phyloP scores from a whole-genome alignment of 1,140 invertebrate genomes.

The Procambarus virginalis region DNA sequence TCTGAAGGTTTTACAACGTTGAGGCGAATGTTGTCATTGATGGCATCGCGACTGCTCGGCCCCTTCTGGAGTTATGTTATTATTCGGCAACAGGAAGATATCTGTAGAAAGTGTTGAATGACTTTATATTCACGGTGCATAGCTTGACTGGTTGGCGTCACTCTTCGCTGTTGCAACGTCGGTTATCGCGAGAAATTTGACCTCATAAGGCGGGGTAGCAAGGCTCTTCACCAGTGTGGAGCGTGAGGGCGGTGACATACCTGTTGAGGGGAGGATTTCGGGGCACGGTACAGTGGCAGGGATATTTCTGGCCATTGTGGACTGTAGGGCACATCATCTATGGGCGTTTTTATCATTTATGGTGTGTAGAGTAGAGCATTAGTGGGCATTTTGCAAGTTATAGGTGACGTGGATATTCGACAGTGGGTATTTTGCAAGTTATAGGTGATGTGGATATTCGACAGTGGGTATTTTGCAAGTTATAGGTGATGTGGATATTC shows the following conservation, averaged over 20 bases:
- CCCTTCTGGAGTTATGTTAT: background rate
- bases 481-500: too few species aligned
- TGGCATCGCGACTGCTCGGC: background rate
- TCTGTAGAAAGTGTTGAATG: background rate
- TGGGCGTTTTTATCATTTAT: too few species aligned
- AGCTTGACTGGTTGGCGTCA: background rate
- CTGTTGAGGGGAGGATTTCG: too few species aligned
- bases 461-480: too few species aligned
- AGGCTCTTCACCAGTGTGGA: background rate
- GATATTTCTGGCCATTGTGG: too few species aligned
- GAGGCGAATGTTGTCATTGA: background rate
- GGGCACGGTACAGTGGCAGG: too few species aligned
- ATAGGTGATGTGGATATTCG: too few species aligned
- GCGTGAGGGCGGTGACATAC: slow-evolving; percentile 13
- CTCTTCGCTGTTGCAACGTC: background rate
- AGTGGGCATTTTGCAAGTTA: too few species aligned
- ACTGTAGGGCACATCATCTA: too few species aligned
- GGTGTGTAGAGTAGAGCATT: too few species aligned
- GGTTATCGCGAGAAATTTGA: background rate
- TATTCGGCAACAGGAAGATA: background rate
- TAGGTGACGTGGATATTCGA: too few species aligned
- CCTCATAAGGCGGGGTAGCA: background rate
- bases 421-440: too few species aligned
- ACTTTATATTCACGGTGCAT: background rate
- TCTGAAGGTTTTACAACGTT: background rate